Conservation (phyloP, 2,113 vertebrate genomes). For the Xiphophorus hellerii region DNA sequence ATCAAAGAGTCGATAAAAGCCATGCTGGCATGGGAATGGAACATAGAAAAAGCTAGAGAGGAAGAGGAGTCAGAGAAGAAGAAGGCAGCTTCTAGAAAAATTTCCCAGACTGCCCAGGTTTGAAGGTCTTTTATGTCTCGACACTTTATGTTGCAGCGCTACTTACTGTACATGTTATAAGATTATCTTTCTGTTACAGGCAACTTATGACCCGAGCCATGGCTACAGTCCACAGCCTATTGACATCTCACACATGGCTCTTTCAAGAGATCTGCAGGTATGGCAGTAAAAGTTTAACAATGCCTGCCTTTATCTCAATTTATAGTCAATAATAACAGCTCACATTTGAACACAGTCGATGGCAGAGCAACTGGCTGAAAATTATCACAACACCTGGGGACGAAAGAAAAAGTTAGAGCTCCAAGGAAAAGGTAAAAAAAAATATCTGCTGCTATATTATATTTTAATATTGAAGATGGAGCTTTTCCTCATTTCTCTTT, state of each 20-base stretch:
- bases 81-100: slow-evolving; percentile 85
- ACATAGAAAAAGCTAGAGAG: slow-evolving; percentile 89
- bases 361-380: slow-evolving; percentile 94
- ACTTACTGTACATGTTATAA: neutral
- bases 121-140: neutral
- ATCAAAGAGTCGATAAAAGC: slow-evolving; percentile 96
- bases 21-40: slow-evolving; percentile 96
- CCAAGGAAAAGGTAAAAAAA: slow-evolving; percentile 86
- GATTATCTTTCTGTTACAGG: slow-evolving; percentile 54
- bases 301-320: neutral
- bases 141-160: neutral
- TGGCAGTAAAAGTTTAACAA: neutral
- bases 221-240: slow-evolving; percentile 92
- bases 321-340: slow-evolving; percentile 12
- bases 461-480: neutral
- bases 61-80: slow-evolving; percentile 91
- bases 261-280: slow-evolving; percentile 93
- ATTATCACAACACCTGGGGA: slow-evolving; percentile 96
- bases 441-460: neutral
- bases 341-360: slow-evolving; percentile 82
- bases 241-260: slow-evolving; percentile 85
- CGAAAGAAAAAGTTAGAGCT: slow-evolving; percentile 93
- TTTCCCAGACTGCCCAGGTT: slow-evolving; percentile 93
- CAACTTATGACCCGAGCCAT: slow-evolving; percentile 90
- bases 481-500: neutral